Conservation (phyloP, 2,888 invertebrate genomes). For the Anoplius nigerrimus region DNA sequence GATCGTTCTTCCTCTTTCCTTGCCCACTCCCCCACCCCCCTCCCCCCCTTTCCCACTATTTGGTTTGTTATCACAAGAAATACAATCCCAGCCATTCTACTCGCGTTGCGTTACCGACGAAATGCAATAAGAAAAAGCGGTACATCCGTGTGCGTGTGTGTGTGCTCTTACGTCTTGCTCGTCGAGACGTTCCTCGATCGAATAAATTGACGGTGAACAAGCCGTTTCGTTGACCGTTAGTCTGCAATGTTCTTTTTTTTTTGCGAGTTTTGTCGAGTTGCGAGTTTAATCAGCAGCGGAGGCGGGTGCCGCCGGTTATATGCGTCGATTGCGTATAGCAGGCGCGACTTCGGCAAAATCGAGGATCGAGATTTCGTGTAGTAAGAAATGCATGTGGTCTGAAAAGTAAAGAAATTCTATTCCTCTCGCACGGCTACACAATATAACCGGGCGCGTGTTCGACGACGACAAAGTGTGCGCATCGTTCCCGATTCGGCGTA, state of each 20-base stretch:
- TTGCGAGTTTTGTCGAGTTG: too few species aligned
- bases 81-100: slow-evolving; percentile 23
- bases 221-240: too few species aligned
- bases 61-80: slow-evolving; percentile 16
- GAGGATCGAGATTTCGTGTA: slow-evolving; percentile 24
- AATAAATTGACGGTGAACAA: slow-evolving; percentile 21
- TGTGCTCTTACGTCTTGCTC: slow-evolving; percentile 14
- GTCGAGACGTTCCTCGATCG: slow-evolving; percentile 41
- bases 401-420: slow-evolving; percentile 24
- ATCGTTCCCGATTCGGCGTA: too few species aligned
- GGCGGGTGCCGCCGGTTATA: too few species aligned
- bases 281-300: too few species aligned
- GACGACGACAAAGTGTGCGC: not conserved
- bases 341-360: slow-evolving; percentile 15
- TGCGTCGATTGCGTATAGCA: not conserved
- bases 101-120: slow-evolving; percentile 40
- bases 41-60: slow-evolving; percentile 8
- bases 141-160: slow-evolving; percentile 13
- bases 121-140: slow-evolving; percentile 49
- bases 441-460: not conserved
- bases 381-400: slow-evolving; percentile 34
- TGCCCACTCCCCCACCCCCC: too few species aligned
- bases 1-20: too few species aligned
- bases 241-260: too few species aligned
- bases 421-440: slow-evolving; percentile 9